These are phyloP conservation scores for Ptychochromis oligacanthus DNA, from an alignment of 2,113 vertebrate species.

Conservation along the genomic window DNA sequence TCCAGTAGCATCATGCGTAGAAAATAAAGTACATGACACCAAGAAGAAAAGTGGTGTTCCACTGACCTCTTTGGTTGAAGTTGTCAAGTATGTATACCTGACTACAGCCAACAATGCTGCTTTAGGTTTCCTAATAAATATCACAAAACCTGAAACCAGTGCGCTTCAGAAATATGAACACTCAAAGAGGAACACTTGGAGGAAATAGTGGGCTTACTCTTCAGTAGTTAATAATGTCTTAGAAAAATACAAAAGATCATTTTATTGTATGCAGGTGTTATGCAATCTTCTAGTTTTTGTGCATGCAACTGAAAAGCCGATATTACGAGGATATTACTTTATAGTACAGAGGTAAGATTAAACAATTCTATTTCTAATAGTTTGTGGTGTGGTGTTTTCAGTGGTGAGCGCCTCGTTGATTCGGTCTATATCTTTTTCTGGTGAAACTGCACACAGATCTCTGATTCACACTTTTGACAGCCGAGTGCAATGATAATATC, in stretches of 20 bases:
- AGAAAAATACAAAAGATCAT: background rate
- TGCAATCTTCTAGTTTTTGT: background rate
- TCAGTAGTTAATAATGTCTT: background rate
- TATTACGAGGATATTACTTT: background rate
- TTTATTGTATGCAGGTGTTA: background rate
- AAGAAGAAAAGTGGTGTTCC: background rate
- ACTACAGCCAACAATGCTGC: background rate
- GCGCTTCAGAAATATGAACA: background rate
- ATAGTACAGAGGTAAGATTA: background rate
- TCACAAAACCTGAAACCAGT: background rate
- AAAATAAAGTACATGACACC: background rate
- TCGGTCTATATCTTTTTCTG: background rate
- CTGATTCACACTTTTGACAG: background rate
- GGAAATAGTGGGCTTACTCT: background rate
- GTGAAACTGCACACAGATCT: background rate
- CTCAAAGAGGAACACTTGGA: background rate
- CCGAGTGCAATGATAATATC: background rate
- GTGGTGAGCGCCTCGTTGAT: background rate
- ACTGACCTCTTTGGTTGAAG: constrained; percentile 32
- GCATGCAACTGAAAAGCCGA: background rate
- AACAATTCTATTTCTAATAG: background rate
- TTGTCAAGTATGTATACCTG: background rate
- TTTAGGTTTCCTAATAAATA: background rate
- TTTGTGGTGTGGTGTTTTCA: background rate
- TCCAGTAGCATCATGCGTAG: background rate